Evolutionary conservation across 2,888 invertebrate species (phyloP).

Genomic region (Chouioia cunea): DNA sequence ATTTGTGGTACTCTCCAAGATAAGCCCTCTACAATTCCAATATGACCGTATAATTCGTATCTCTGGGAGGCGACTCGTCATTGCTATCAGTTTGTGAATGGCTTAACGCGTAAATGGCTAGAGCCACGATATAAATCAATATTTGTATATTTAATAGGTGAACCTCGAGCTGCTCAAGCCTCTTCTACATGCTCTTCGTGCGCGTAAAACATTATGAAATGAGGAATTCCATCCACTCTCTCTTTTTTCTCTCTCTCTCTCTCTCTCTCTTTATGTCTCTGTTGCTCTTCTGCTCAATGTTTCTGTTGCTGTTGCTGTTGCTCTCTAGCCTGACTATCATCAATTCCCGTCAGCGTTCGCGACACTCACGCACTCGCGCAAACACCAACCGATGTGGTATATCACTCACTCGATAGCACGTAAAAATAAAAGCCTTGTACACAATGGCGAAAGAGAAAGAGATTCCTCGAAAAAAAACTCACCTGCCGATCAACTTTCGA

Average conservation of each 20-base stretch:
- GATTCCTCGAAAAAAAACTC: slow-evolving; percentile 6
- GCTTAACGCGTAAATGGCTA: too few species aligned
- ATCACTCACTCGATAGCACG: too few species aligned
- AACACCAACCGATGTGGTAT: too few species aligned
- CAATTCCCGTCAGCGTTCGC: background rate
- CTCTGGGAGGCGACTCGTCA: too few species aligned
- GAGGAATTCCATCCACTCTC: slow-evolving; percentile 36
- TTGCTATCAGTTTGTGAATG: too few species aligned
- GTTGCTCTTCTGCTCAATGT: slow-evolving; percentile 5
- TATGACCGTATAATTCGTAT: too few species aligned
- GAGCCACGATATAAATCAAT: background rate
- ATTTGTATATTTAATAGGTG: background rate
- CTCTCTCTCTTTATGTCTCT: slow-evolving; percentile 2
- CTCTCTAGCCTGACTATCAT: background rate
- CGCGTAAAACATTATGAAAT: slow-evolving; percentile 34
- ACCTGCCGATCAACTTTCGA: slow-evolving; percentile 32
- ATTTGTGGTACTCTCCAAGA: too few species aligned
- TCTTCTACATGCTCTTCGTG: slow-evolving; percentile 12
- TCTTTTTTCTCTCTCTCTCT: slow-evolving; percentile 11
- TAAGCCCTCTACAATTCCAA: too few species aligned
- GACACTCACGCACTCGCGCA: background rate
- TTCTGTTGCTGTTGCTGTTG: background rate
- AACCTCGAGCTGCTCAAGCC: background rate
- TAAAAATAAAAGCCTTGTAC: too few species aligned
- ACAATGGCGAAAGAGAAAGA: background rate